phyloP scores from a whole-genome alignment of 2,888 invertebrate species.

The Gari tellinella region DNA sequence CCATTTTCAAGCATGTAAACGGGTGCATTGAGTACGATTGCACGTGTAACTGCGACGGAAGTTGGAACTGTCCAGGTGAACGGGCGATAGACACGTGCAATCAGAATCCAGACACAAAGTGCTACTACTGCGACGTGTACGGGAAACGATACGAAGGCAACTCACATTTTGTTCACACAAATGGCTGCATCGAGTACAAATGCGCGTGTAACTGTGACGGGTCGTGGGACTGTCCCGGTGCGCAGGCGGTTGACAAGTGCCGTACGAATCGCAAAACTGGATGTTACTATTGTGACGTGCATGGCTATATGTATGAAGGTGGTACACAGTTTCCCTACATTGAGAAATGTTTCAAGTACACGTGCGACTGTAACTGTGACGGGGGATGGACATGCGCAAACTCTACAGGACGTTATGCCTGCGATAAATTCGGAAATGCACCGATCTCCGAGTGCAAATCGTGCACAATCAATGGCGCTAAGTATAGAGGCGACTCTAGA shows the following conservation, averaged over 20 bases:
- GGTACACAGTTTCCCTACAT: conserved; percentile 67
- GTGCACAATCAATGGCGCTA: conserved; percentile 54
- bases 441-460: conserved; percentile 42
- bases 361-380: conserved; percentile 75
- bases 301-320: conserved; percentile 64
- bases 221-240: conserved; percentile 63
- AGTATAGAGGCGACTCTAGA: conserved; percentile 49
- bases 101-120: conserved; percentile 55
- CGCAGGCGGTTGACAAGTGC: conserved; percentile 66
- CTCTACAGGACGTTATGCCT: conserved; percentile 35
- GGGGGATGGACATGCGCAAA: conserved; percentile 71
- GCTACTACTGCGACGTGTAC: conserved; percentile 61
- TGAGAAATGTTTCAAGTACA: conserved; percentile 69
- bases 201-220: conserved; percentile 69
- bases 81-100: conserved; percentile 66
- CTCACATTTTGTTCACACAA: conserved; percentile 64
- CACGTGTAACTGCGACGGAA: conserved; percentile 75
- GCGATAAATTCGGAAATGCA: conserved; percentile 32
- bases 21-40: conserved; percentile 74
- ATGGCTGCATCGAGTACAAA: conserved; percentile 63
- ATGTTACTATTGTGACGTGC: conserved; percentile 67
- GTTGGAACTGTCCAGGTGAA: conserved; percentile 73
- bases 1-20: conserved; percentile 67
- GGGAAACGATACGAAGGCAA: conserved; percentile 65
- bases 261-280: conserved; percentile 54